Conservation (phyloP, 1,140 invertebrate genomes). For the Hesperophylax magnus region DNA sequence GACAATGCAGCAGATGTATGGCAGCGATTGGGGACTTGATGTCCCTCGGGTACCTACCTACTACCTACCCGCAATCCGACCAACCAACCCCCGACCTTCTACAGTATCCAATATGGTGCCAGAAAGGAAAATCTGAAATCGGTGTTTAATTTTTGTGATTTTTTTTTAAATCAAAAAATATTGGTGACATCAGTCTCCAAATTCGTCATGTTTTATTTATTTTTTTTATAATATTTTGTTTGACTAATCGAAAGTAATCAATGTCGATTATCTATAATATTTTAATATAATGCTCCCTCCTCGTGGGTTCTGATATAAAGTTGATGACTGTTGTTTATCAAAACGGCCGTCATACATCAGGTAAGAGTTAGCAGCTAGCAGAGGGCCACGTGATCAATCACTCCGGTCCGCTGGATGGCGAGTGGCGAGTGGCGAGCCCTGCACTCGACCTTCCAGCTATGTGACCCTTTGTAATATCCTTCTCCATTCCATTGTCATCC, state of each 20-base stretch:
- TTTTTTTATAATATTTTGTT: no score
- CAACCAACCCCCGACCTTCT: no score
- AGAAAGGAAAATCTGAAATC: background rate
- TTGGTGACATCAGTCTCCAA: no score
- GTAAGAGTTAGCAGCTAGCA: background rate
- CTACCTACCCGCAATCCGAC: background rate
- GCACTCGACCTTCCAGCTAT: background rate
- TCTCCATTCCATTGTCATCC: background rate
- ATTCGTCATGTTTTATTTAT: no score
- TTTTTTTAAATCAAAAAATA: background rate
- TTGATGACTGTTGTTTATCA: background rate
- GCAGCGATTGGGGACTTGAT: constrained; percentile 2
- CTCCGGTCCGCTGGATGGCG: background rate
- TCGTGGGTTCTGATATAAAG: background rate
- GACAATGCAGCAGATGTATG: constrained; percentile 46
- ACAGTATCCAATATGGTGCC: constrained; percentile 7
- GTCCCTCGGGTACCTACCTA: background rate
- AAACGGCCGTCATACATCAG: constrained; percentile 1
- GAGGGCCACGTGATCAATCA: background rate
- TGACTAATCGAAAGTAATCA: no score
- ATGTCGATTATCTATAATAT: no score
- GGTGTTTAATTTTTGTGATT: background rate
- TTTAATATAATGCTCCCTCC: no score
- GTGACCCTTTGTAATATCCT: background rate
- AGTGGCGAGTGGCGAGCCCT: no score